Evolutionary conservation across 1,140 invertebrate species (phyloP).

Genomic region (Drosophila ambigua): DNA sequence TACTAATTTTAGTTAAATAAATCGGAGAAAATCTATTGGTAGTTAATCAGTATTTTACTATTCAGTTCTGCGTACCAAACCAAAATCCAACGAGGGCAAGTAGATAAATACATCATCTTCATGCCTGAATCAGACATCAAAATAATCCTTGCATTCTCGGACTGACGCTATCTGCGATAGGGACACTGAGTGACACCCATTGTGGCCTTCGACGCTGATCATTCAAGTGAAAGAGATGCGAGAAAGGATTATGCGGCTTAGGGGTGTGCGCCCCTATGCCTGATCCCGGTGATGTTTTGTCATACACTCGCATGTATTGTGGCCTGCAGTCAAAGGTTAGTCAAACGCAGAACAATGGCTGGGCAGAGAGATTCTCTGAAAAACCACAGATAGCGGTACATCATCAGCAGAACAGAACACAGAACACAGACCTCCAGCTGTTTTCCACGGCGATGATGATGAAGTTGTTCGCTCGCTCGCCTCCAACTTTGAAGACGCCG

Average conservation of each 20-base stretch:
- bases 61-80: not conserved
- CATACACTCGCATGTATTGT: slow-evolving; percentile 17
- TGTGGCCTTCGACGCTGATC: slow-evolving; percentile 24
- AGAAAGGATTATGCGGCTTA: slow-evolving; percentile 48
- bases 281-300: slow-evolving; percentile 45
- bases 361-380: slow-evolving; percentile 17
- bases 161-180: slow-evolving; percentile 20
- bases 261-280: slow-evolving; percentile 30
- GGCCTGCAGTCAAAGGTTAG: slow-evolving; percentile 51
- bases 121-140: slow-evolving; percentile 15
- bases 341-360: slow-evolving; percentile 25
- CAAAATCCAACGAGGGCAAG: slow-evolving; percentile 5
- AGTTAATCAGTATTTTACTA: too few relatives aligned
- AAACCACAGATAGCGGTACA: slow-evolving; percentile 59
- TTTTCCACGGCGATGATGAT: slow-evolving; percentile 49
- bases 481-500: slow-evolving; percentile 68
- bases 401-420: slow-evolving; percentile 7
- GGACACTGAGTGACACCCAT: slow-evolving; percentile 1
- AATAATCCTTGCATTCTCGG: slow-evolving; percentile 17
- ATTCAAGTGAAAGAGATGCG: slow-evolving; percentile 31
- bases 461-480: slow-evolving; percentile 50
- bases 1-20: too few relatives aligned
- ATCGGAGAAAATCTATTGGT: too few relatives aligned
- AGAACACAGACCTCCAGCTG: slow-evolving; percentile 55
- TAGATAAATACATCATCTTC: slow-evolving; percentile 11